phyloP scores from a whole-genome alignment of 2,113 vertebrate species.

The Onychostruthus taczanowskii region DNA sequence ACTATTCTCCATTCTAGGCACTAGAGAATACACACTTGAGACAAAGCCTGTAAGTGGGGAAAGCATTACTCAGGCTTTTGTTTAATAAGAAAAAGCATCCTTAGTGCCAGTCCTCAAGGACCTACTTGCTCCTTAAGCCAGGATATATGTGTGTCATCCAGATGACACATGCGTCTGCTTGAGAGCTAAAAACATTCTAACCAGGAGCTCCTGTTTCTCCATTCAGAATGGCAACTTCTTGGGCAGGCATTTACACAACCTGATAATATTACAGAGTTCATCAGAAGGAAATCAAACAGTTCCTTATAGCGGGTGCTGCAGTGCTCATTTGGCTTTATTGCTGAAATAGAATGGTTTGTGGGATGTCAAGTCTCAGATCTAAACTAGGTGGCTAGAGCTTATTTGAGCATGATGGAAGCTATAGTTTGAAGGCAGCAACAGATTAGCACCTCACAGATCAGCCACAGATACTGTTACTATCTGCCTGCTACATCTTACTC shows the following conservation, averaged over 20 bases:
- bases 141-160: not conserved
- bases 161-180: not conserved
- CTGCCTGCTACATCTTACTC: not conserved
- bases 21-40: not conserved
- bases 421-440: not conserved
- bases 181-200: not conserved
- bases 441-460: not conserved
- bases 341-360: not conserved
- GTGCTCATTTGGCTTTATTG: not conserved
- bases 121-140: not conserved
- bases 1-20: not conserved
- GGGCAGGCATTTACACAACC: not conserved
- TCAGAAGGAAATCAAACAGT: not conserved
- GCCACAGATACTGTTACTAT: not conserved
- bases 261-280: not conserved
- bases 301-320: not conserved
- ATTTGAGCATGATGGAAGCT: not conserved
- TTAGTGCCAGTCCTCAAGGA: not conserved
- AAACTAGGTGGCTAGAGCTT: not conserved
- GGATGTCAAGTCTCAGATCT: not conserved
- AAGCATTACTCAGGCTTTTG: slow-evolving; percentile 2
- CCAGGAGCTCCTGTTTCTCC: not conserved
- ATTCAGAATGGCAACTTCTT: not conserved
- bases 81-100: slow-evolving; percentile 19
- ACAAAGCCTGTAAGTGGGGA: not conserved